Conservation (phyloP, 2,888 invertebrate genomes). For the Drosophila kanekoi region DNA sequence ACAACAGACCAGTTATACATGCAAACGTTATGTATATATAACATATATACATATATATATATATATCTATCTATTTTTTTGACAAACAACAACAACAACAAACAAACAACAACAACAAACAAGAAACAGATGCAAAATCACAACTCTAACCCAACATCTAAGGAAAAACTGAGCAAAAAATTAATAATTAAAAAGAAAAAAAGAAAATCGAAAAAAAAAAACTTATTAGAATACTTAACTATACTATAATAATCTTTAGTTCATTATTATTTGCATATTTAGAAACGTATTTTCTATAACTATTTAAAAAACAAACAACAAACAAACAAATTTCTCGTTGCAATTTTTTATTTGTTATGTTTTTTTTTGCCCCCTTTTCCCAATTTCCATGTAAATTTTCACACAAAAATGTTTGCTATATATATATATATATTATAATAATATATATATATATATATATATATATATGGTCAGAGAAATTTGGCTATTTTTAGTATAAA, state of each 20-base stretch:
- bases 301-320: conserved; percentile 10
- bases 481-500: conserved; percentile 44
- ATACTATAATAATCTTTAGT: conserved; percentile 41
- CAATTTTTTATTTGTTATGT: conserved; percentile 41
- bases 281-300: conserved; percentile 32
- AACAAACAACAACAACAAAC: no score
- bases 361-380: conserved; percentile 2
- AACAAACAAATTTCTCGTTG: conserved; percentile 46
- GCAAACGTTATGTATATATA: conserved; percentile 40
- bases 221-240: conserved; percentile 28
- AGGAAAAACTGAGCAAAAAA: conserved; percentile 23
- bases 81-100: conserved; percentile 42
- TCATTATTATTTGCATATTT: conserved; percentile 32
- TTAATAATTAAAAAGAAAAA: conserved; percentile 8
- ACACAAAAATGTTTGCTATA: conserved; percentile 31
- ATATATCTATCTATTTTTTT: no score
- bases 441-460: conserved; percentile 25
- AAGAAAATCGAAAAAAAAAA: conserved; percentile 6
- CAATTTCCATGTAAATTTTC: conserved; percentile 27
- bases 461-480: conserved; percentile 30
- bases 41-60: conserved; percentile 17
- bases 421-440: conserved; percentile 56
- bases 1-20: conserved; percentile 55
- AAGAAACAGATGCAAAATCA: conserved; percentile 44
- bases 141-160: conserved; percentile 45